A percentile compares a stretch with the other conserved stretches of the same genome.
phyloP scores from a whole-genome alignment of 2,888 invertebrate genomes.

The Idaea dimidiata region DNA sequence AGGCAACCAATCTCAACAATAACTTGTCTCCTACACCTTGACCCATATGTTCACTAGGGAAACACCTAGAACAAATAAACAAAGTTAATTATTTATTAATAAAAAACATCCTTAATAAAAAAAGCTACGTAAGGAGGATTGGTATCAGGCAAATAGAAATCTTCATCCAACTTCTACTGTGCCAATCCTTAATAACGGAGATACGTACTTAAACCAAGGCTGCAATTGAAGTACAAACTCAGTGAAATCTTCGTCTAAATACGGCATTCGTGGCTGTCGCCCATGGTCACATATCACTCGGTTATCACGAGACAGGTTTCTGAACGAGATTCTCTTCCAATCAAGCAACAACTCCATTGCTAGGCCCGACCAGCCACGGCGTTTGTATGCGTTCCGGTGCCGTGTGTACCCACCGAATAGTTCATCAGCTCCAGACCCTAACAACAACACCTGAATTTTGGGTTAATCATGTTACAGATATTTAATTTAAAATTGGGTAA shows the following conservation, averaged over 20 bases:
- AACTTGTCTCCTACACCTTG: constrained; percentile 96
- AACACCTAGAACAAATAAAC: constrained; percentile 72
- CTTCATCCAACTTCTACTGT: no score
- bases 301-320: constrained; percentile 98
- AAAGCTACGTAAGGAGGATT: no score
- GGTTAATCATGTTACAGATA: no score
- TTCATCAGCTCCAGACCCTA: constrained; percentile 99
- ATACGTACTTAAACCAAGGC: constrained; percentile 84
- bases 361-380: constrained; percentile 78
- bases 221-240: constrained; percentile 82
- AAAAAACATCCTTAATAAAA: constrained; percentile 8
- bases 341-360: constrained; percentile 86
- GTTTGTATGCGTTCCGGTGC: constrained; percentile 87
- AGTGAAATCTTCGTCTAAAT: constrained; percentile 87
- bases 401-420: constrained; percentile 96
- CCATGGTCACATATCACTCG: constrained; percentile 95
- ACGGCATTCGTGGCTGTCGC: constrained; percentile 89
- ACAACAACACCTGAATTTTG: constrained; percentile 84
- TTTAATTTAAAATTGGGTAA: no score
- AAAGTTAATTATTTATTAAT: constrained; percentile 2
- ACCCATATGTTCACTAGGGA: constrained; percentile 79
- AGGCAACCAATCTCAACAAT: constrained; percentile 88
- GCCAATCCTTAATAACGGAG: no score
- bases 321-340: constrained; percentile 90
- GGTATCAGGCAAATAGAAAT: no score